A percentile compares a stretch with the other conserved stretches of the same genome.
phyloP scores from a whole-genome alignment of 2,888 invertebrate genomes.

The Netelia fuscicornis region DNA sequence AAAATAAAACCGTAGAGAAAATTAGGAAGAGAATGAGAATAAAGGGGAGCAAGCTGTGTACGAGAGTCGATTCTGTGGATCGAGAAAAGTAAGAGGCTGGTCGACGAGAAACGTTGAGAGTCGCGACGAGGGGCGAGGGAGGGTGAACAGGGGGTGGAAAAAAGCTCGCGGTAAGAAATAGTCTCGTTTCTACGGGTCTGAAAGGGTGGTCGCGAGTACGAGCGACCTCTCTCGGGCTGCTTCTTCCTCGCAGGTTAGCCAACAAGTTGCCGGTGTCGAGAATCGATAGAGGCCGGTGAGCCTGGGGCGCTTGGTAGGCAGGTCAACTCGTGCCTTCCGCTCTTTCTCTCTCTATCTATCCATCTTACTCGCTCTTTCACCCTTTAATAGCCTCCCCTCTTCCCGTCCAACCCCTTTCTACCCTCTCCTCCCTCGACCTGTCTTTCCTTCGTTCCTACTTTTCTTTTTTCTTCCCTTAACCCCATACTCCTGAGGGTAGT shows the following conservation, averaged over 20 bases:
- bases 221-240: constrained; percentile 33
- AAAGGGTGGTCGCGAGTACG: constrained; percentile 29
- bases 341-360: constrained; percentile 44
- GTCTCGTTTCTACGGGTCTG: constrained; percentile 33
- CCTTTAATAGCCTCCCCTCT: constrained; percentile 36
- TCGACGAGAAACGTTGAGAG: not conserved
- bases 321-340: constrained; percentile 64
- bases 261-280: constrained; percentile 83
- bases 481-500: not conserved
- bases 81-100: constrained; percentile 1
- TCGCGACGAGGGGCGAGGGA: not conserved
- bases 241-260: constrained; percentile 72
- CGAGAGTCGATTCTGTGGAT: not conserved
- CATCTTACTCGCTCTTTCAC: constrained; percentile 44
- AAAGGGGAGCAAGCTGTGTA: constrained; percentile 5
- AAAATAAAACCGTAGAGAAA: not conserved
- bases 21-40: constrained; percentile 5
- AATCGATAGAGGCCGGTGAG: constrained; percentile 82
- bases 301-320: constrained; percentile 75
- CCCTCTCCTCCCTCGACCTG: constrained; percentile 28
- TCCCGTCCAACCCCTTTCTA: constrained; percentile 15
- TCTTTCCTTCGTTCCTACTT: constrained; percentile 18
- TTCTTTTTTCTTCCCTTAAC: constrained; percentile 24
- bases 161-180: constrained; percentile 47
- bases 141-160: constrained; percentile 15